A percentile compares a stretch with the other conserved stretches of the same genome.
These are phyloP conservation scores for Bemisia tabaci DNA, from an alignment of 1,140 invertebrate species.

Conservation along the genomic window DNA sequence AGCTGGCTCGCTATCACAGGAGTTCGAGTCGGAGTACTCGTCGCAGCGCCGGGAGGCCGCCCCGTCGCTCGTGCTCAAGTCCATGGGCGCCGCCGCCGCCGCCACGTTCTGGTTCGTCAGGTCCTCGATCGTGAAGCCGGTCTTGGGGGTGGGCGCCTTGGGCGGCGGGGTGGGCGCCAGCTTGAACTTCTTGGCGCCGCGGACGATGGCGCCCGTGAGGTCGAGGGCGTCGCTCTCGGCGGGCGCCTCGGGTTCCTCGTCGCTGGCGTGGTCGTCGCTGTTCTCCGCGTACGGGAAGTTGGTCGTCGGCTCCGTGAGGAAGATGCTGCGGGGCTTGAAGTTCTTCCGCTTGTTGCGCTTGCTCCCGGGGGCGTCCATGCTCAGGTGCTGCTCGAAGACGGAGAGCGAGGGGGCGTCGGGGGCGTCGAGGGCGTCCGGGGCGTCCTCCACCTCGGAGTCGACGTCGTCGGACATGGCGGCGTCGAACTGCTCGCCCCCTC, in stretches of 20 bases:
- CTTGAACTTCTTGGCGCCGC: background rate
- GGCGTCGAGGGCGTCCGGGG: no score
- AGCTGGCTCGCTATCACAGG: slow-evolving; percentile 17
- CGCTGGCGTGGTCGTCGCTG: slow-evolving; percentile 10
- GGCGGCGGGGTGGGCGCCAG: background rate
- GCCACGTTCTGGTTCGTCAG: slow-evolving; percentile 7
- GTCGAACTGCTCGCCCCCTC: background rate
- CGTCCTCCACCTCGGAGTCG: background rate
- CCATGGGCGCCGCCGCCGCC: slow-evolving; percentile 20
- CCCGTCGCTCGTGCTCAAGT: slow-evolving; percentile 17
- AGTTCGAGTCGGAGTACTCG: slow-evolving; percentile 9
- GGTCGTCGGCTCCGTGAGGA: slow-evolving; percentile 23
- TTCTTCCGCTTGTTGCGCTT: slow-evolving; percentile 36
- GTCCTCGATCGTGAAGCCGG: background rate
- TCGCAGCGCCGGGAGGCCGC: background rate
- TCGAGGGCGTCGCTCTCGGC: slow-evolving; percentile 11
- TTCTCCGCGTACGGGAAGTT: slow-evolving; percentile 13
- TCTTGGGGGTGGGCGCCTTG: background rate
- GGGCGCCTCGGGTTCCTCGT: slow-evolving; percentile 10
- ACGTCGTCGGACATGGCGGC: background rate
- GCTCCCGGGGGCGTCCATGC: slow-evolving; percentile 11
- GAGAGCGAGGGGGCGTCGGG: background rate
- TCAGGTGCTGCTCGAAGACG: slow-evolving; percentile 9
- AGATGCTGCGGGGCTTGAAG: slow-evolving; percentile 35
- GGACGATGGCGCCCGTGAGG: slow-evolving; percentile 6